Base-by-base conservation (phyloP, 2,888 invertebrate species). In the Celastrina argiolus region DNA sequence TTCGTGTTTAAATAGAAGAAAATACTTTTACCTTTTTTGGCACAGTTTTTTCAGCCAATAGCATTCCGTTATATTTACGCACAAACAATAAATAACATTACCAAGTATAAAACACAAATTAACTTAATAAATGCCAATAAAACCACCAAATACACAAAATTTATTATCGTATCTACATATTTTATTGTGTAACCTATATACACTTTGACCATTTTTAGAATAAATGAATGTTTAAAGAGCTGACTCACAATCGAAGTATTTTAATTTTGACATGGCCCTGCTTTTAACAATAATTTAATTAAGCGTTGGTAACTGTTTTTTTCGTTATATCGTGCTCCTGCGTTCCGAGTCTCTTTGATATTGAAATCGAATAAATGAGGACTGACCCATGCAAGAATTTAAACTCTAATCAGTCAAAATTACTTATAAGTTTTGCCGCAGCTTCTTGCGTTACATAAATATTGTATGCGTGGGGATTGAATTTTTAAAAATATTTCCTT, bases 1-100 rank as follows among this genome's bases (percentile, higher is more conserved):
- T n/a, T n/a, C n/a, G n/a, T n/a, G n/a, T n/a, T n/a, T n/a, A n/a
- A n/a, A n/a, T n/a, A n/a, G n/a, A n/a, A n/a, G n/a, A 51, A 51
- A 22, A 51, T 26, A 16, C 12, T 51, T 51, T 51, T 12, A 26
- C 22, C 22, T 22, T 12, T 22, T 51, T 51, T 26, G 22, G 51
- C 5, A 51, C 51, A 51, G 10, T 51, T 26, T 22, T 51, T 26
- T 51, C 14, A 51, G 51, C 22, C 51, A 51, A 51, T 26, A 51
- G 22, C 51, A 22, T 22, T 51, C 22, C 51, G 51, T 51, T 51
- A 51, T 51, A 22, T 18, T 22, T 22, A 51, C 51, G 22, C 22
- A 18, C 31, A 58, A 61, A 18, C 61, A 61, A 61, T 61, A 61
- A 39, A 61, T 61, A 39, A 61, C 61, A 22, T 61, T 18, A 36